These are phyloP conservation scores for Mus caroli DNA, from an alignment of 2,797 vertebrate genomes.

Conservation along the genomic window DNA sequence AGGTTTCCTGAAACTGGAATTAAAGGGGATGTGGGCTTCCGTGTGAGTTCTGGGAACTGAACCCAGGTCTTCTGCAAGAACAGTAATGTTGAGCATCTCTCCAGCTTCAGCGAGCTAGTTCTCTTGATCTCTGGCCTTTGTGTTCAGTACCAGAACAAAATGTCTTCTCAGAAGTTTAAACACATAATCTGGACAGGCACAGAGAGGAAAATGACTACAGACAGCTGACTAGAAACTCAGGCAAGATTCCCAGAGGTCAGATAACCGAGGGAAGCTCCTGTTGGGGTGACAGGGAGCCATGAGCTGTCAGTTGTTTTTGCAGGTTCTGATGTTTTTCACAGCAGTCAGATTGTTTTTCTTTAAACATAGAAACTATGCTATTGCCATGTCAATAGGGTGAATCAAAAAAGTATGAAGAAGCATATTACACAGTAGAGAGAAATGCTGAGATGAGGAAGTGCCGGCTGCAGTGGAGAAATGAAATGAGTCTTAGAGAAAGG, in stretches of 20 bases:
- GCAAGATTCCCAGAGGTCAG: background rate
- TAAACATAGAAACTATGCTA: slow-evolving; percentile 32
- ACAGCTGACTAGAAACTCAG: background rate
- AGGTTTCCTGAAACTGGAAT: background rate
- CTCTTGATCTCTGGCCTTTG: background rate
- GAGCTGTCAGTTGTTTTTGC: background rate
- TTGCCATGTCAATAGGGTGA: background rate
- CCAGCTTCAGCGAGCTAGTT: background rate
- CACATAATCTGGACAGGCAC: background rate
- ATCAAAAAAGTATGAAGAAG: background rate
- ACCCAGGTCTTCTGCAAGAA: background rate
- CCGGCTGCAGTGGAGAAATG: background rate
- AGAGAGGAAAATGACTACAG: background rate
- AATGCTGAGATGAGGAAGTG: background rate
- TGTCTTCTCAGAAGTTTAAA: slow-evolving; percentile 11
- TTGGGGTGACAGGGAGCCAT: background rate
- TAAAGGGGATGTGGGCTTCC: background rate
- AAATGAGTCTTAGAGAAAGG: slow-evolving; percentile 10
- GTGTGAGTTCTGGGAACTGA: background rate
- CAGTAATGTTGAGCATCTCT: background rate
- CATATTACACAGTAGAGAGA: background rate
- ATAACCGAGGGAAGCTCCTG: background rate
- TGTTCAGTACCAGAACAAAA: slow-evolving; percentile 15
- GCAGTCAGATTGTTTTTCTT: slow-evolving; percentile 10
- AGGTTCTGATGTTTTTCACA: background rate